Percentiles rank a stretch among this genome's conserved stretches.
phyloP scores from a whole-genome alignment of 92 coral and sea anemone genomes.

The Zoanthus sociatus region DNA sequence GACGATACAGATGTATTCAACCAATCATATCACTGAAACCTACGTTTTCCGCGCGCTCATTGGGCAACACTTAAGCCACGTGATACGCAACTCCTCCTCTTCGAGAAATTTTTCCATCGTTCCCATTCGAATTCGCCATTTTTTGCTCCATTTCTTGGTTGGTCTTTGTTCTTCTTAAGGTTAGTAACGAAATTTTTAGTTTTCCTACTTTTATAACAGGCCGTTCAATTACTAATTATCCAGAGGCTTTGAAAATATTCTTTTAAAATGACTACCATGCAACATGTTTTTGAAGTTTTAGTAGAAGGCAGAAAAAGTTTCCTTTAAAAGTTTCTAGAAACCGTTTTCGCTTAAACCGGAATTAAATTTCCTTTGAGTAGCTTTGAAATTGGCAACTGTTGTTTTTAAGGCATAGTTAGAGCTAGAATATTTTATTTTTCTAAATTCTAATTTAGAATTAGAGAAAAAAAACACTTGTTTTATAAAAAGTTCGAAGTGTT shows the following conservation, averaged over 20 bases:
- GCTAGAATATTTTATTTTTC: neutral
- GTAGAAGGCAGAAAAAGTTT: conserved; percentile 22
- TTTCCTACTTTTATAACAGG: neutral
- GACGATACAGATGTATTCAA: conserved; percentile 21
- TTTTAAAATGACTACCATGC: neutral
- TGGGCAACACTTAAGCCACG: conserved; percentile 39
- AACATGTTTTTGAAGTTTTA: neutral
- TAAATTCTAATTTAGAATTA: neutral
- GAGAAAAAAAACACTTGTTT: neutral
- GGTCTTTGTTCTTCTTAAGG: conserved; percentile 33
- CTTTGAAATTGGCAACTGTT: conserved; percentile 27
- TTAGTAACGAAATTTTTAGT: conserved; percentile 4
- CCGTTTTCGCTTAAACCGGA: conserved; percentile 31
- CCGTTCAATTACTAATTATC: neutral
- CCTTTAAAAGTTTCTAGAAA: conserved; percentile 50
- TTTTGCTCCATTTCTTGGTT: conserved; percentile 41
- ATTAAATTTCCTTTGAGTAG: neutral
- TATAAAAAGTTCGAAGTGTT: neutral
- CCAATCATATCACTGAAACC: conserved; percentile 21
- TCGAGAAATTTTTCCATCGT: conserved; percentile 28
- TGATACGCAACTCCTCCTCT: conserved; percentile 36
- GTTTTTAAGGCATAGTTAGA: neutral
- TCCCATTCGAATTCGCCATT: conserved; percentile 57
- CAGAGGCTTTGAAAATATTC: neutral
- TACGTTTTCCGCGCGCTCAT: conserved; percentile 37